These are phyloP conservation scores for Holothuria glaberrima DNA, from an alignment of 35 echinoderm and acorn worm species.

Conservation along the genomic window DNA sequence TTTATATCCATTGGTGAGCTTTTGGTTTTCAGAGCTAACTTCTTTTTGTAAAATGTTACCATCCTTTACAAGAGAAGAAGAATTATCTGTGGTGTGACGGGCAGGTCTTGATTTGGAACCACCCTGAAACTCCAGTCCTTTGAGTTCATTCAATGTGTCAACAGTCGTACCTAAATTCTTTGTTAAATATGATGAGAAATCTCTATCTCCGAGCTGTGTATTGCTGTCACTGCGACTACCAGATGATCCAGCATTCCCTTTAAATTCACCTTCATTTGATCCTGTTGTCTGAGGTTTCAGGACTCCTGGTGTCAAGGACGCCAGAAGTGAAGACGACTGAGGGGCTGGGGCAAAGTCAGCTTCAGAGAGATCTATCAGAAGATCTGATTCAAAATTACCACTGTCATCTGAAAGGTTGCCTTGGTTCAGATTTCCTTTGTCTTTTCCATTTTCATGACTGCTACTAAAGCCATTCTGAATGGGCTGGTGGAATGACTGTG, in stretches of 20 bases:
- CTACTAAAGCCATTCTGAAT: constrained; percentile 38
- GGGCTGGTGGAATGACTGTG: not conserved
- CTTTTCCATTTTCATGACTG: constrained; percentile 20
- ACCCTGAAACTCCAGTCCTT: constrained; percentile 21
- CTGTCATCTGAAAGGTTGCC: constrained; percentile 17
- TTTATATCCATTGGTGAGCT: not conserved
- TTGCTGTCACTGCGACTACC: constrained; percentile 42
- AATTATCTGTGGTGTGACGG: no score
- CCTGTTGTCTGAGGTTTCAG: not conserved
- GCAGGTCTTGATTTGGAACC: not conserved
- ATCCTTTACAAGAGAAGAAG: no score
- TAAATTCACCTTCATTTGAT: not conserved
- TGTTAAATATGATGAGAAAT: constrained; percentile 64
- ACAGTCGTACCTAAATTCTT: constrained; percentile 42
- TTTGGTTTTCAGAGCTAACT: not conserved
- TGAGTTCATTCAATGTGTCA: constrained; percentile 40
- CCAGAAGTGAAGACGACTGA: constrained; percentile 58
- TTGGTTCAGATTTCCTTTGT: not conserved
- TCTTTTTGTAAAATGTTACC: no score
- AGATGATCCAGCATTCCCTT: not conserved
- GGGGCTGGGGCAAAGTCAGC: constrained; percentile 94
- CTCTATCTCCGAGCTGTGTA: constrained; percentile 48
- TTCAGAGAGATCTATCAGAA: constrained; percentile 90
- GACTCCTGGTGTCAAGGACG: constrained; percentile 36
- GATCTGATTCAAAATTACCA: constrained; percentile 59